A percentile compares a stretch with the other conserved stretches of the same genome.
Evolutionary conservation across 2,888 invertebrate species (phyloP).

Genomic region (Thymelicus sylvestris): DNA sequence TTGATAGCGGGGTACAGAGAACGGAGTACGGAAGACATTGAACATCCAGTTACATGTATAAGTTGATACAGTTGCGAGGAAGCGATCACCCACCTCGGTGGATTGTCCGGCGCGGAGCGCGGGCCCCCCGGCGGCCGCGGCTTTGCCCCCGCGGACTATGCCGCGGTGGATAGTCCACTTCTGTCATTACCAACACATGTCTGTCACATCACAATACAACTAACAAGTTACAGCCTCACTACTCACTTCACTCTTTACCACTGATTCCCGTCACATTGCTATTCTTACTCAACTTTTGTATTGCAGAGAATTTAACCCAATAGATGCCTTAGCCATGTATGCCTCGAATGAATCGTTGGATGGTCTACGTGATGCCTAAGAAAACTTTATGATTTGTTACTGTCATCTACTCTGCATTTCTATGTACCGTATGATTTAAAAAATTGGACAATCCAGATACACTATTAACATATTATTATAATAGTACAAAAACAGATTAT

Average conservation of each 20-base stretch:
- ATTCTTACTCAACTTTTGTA: background rate
- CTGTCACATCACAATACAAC: conserved; percentile 48
- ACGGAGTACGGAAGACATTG: conserved; percentile 58
- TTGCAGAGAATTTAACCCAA: conserved; percentile 2
- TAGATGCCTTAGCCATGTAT: background rate
- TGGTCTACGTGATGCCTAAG: conserved; percentile 20
- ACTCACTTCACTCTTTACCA: conserved; percentile 6
- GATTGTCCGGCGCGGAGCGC: conserved; percentile 73
- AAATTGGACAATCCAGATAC: conserved; percentile 81
- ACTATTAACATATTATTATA: conserved; percentile 43
- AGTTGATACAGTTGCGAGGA: conserved; percentile 53
- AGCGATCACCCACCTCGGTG: conserved; percentile 82
- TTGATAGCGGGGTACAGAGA: conserved; percentile 52
- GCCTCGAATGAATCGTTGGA: conserved; percentile 6
- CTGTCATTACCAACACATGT: conserved; percentile 82
- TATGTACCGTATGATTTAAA: conserved; percentile 56
- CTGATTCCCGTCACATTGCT: background rate
- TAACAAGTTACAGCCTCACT: conserved; percentile 22
- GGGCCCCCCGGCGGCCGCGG: conserved; percentile 81
- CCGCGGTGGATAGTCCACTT: conserved; percentile 93
- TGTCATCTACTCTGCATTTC: conserved; percentile 73
- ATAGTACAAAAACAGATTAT: conserved; percentile 24
- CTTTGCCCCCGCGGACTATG: conserved; percentile 89
- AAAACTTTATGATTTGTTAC: conserved; percentile 19
- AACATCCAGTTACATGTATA: conserved; percentile 57